Evolutionary conservation across 2,113 vertebrate genomes (phyloP), one percentile per base, ranked within the genome.

Genomic region (Chascanopsetta lugubris): DNA sequence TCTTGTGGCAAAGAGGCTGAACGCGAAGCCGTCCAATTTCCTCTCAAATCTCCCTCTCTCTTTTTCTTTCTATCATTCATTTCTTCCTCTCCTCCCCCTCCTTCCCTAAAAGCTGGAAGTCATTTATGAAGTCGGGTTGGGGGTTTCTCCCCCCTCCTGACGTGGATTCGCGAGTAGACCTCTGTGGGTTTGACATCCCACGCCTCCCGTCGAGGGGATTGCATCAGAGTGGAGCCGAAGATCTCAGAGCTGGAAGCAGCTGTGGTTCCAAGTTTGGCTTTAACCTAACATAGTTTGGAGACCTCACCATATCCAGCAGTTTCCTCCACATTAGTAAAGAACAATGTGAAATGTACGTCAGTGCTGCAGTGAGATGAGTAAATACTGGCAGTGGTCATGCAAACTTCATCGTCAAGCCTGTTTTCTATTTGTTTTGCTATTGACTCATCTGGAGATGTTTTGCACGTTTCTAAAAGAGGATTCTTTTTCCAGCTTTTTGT

Each of bases 201-300:
- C 76, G 17, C 69, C 65, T 82, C 77, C 73, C 62, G 47, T 72
- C 65, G 25, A 65, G 82, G 82, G 82, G 75, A 77, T 85, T 81
- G 59, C 71, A 62, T 86, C 84, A 84, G 63, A 71, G 59, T 53
- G 10, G 58, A 67, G 40, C 57, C 69, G 42, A 50, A 80, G 61
- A 74, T 34, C 56, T 79, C 51, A n/a, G 48, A 29, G 54, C 45
- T 68, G 61, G 56, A 79, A 48, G 57, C 56, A 73, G 65, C 76
- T 69, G 25, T 57, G 72, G 55, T 62, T 72, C 53, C 26, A 77
- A 5, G 15, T 76, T 67, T 58, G 61, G 64, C 42, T 72, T 9
- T 47, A 76, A 55, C 38, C 55, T 74, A 72, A 61, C 21, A 42
- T 57, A 47, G 53, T 73, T 48, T n/a, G n/a, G n/a, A n/a, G n/a